Conservation (phyloP, 1,140 invertebrate species). For the Drosophila hydei region DNA sequence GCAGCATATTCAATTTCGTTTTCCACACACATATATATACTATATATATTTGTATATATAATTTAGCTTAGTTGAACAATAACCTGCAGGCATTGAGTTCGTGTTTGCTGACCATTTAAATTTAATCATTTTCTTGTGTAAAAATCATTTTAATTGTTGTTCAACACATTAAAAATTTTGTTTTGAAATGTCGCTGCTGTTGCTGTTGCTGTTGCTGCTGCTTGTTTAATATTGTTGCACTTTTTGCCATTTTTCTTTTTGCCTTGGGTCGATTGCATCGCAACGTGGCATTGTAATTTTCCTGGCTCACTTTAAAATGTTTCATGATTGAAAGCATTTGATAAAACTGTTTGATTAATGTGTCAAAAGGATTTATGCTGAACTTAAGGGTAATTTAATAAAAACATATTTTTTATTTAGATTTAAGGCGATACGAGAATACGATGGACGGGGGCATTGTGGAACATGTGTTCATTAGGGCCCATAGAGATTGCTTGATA, state of each 20-base stretch:
- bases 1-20: slow-evolving; percentile 54
- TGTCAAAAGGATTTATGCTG: slow-evolving; percentile 5
- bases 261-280: slow-evolving; percentile 30
- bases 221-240: slow-evolving; percentile 32
- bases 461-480: not conserved
- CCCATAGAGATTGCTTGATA: not conserved
- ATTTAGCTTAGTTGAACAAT: slow-evolving; percentile 34
- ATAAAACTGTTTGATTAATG: slow-evolving; percentile 36
- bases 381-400: slow-evolving; percentile 8
- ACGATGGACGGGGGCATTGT: not conserved
- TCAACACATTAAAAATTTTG: slow-evolving; percentile 70
- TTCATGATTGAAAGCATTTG: slow-evolving; percentile 21
- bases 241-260: slow-evolving; percentile 28
- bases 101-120: slow-evolving; percentile 56
- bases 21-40: slow-evolving; percentile 18
- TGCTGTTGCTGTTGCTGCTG: slow-evolving; percentile 14
- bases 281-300: slow-evolving; percentile 39
- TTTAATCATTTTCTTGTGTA: slow-evolving; percentile 70
- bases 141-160: slow-evolving; percentile 71
- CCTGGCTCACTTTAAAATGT: slow-evolving; percentile 10
- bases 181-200: slow-evolving; percentile 42
- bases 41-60: slow-evolving; percentile 10
- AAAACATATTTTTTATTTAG: slow-evolving; percentile 2
- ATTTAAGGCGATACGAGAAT: not conserved
- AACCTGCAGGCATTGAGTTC: slow-evolving; percentile 16